These are phyloP conservation scores for Sarotherodon lohbergeri DNA, from an alignment of 2,113 vertebrate species.

Conservation along the genomic window DNA sequence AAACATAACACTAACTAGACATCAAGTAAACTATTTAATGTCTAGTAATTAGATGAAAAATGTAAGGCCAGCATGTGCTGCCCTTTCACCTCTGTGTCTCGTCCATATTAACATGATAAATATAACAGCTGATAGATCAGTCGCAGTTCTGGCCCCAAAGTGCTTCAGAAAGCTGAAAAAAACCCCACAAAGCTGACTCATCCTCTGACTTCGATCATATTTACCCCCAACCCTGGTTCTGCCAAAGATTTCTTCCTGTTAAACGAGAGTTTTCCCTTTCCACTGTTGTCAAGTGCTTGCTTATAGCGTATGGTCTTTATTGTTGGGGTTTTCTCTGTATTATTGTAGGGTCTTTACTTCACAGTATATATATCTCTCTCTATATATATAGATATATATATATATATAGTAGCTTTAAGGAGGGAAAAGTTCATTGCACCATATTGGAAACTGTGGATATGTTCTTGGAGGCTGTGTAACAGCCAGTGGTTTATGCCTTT, in stretches of 20 bases:
- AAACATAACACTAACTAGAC: rapidly evolving
- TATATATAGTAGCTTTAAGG: neutral
- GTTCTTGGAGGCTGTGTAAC: neutral
- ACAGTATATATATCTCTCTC: no score
- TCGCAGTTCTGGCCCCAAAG: rapidly evolving
- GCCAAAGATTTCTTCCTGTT: neutral
- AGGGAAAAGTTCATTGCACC: neutral
- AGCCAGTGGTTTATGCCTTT: neutral
- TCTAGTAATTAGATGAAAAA: neutral
- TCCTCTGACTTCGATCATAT: neutral
- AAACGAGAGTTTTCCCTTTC: neutral
- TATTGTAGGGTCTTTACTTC: no score
- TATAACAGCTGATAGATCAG: neutral
- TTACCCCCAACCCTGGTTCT: neutral
- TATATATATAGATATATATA: no score
- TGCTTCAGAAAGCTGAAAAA: neutral
- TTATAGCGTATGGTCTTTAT: neutral
- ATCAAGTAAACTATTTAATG: neutral
- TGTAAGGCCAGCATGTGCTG: neutral
- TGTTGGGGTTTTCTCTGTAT: no score
- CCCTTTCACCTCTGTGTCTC: neutral
- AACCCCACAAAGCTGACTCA: neutral
- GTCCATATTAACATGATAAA: neutral
- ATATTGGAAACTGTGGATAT: neutral
- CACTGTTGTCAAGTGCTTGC: neutral